A percentile compares a stretch with the other conserved stretches of the same genome.
These are phyloP conservation scores for Aphrocallistes beatrix DNA, from an alignment of 37 sponge, comb jelly and placozoan genomes.

Conservation along the genomic window DNA sequence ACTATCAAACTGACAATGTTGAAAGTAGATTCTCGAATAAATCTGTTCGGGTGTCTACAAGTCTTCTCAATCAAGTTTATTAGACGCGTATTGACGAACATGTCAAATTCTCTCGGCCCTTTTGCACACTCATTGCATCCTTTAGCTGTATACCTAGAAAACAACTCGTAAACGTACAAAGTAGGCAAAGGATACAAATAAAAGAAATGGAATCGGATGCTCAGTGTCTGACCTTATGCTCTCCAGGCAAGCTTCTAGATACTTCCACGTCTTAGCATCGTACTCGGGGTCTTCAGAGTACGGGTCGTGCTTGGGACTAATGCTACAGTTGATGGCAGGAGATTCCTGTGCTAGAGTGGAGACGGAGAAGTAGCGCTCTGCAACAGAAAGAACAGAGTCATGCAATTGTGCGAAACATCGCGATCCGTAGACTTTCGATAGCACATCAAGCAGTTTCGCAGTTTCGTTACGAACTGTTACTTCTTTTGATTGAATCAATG, in stretches of 20 bases:
- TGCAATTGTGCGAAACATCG: neutral
- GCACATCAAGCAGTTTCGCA: slow-evolving; percentile 3
- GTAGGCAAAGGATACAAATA: neutral
- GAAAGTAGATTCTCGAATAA: slow-evolving; percentile 80
- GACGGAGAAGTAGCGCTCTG: slow-evolving; percentile 2
- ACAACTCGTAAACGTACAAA: neutral
- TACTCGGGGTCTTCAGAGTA: neutral
- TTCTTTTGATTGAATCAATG: neutral
- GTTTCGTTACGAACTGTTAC: neutral
- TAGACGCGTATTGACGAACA: neutral
- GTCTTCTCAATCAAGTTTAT: neutral
- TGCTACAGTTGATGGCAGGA: neutral
- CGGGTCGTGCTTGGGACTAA: neutral
- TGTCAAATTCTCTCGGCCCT: neutral
- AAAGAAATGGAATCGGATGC: neutral
- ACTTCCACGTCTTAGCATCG: neutral
- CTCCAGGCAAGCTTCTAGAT: neutral
- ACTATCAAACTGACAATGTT: slow-evolving; percentile 45
- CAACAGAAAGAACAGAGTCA: neutral
- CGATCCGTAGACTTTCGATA: neutral
- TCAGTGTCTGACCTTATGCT: neutral
- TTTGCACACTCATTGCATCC: neutral
- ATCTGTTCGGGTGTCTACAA: slow-evolving; percentile 69
- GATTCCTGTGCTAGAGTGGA: neutral
- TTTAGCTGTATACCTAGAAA: neutral